Percentiles rank a stretch among this genome's conserved stretches.
phyloP scores from a whole-genome alignment of 2,113 vertebrate species.

The Aix galericulata region DNA sequence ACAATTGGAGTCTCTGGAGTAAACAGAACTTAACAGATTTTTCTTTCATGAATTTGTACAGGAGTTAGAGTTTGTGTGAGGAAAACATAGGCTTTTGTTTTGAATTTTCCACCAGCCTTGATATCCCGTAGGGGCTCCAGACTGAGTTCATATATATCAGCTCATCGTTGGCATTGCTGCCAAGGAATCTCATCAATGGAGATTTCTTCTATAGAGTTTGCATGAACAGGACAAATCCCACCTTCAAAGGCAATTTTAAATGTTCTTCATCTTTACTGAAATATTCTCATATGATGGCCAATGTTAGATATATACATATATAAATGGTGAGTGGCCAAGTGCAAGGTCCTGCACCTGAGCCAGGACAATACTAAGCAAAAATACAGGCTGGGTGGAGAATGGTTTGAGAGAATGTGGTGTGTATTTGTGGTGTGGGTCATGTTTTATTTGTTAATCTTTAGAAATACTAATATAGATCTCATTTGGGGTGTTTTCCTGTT shows the following conservation, averaged over 20 bases:
- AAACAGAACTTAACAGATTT: not conserved
- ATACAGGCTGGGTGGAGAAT: no score
- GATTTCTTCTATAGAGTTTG: not conserved
- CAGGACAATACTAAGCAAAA: no score
- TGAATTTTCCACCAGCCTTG: not conserved
- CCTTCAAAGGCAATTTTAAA: not conserved
- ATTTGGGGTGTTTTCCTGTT: not conserved
- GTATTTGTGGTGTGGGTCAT: not conserved
- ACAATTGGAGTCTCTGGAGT: not conserved
- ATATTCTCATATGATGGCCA: not conserved
- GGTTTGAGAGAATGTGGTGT: not conserved
- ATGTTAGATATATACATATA: not conserved
- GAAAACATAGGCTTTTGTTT: not conserved
- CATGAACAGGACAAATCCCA: not conserved
- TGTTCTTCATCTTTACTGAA: not conserved
- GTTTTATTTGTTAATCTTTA: not conserved
- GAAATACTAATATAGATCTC: not conserved
- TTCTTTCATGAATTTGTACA: not conserved
- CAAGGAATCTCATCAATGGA: not conserved
- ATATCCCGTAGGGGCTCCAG: not conserved
- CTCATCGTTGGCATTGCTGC: not conserved
- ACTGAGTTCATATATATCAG: not conserved
- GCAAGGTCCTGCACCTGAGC: no score
- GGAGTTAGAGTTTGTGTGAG: not conserved
- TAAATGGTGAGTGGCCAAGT: not conserved